A percentile compares a stretch with the other conserved stretches of the same genome.
phyloP scores from a whole-genome alignment of 2,113 vertebrate species.

The Cyanistes caeruleus region DNA sequence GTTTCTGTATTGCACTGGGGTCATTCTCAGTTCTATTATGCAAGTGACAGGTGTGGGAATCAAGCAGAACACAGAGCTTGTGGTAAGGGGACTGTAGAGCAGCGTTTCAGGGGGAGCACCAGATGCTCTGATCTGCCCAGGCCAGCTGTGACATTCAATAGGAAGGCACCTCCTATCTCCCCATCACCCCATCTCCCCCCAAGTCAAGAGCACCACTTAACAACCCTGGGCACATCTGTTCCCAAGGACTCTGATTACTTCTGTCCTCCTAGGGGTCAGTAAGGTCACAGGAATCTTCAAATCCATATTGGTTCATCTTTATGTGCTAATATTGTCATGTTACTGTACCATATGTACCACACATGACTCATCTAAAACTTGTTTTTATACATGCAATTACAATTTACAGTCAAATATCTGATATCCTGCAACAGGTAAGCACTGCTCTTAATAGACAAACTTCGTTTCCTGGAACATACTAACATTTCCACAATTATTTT shows the following conservation, averaged over 20 bases:
- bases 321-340: not conserved
- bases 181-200: not conserved
- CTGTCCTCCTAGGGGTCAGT: not conserved
- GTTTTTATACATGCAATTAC: not conserved
- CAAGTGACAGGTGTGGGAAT: conserved; percentile 24
- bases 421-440: not conserved
- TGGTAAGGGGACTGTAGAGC: not conserved
- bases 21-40: conserved; percentile 10
- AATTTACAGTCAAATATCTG: not conserved
- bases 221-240: not conserved
- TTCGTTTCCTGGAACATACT: not conserved
- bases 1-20: not conserved
- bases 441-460: not conserved
- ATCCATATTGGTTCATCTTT: not conserved
- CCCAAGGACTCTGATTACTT: not conserved
- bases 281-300: not conserved
- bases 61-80: not conserved
- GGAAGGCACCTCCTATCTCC: too few relatives aligned
- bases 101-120: not conserved
- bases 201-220: not conserved
- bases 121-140: conserved; percentile 29
- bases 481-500: not conserved
- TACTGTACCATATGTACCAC: not conserved
- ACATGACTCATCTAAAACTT: not conserved
- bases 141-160: conserved; percentile 7